Percentiles rank a stretch among this genome's conserved stretches.
phyloP scores from a whole-genome alignment of 2,113 vertebrate species.

The Corynorhinus townsendii region DNA sequence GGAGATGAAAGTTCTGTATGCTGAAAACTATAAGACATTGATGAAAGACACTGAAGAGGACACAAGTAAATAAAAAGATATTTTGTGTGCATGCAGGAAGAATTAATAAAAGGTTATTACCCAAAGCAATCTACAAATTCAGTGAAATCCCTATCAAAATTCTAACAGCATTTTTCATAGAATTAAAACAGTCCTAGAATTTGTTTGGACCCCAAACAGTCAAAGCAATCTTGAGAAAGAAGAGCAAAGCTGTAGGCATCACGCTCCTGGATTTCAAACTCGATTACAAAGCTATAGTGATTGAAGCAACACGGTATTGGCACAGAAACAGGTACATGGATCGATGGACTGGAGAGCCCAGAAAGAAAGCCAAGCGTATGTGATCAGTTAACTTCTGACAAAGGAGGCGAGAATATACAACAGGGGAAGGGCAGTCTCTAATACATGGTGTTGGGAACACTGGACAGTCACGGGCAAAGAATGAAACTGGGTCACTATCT shows the following conservation, averaged over 20 bases:
- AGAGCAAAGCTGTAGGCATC: not conserved
- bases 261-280: not conserved
- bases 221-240: not conserved
- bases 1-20: not conserved
- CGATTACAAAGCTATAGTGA: not conserved
- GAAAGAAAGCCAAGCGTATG: not conserved
- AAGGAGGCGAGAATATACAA: not conserved
- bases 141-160: not conserved
- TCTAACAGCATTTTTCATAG: not conserved
- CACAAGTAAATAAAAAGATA: not conserved
- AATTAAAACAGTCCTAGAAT: not conserved
- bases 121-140: not conserved
- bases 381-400: no score
- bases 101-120: not conserved
- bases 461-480: not conserved
- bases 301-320: not conserved
- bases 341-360: not conserved
- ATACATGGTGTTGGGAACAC: not conserved
- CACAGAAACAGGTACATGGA: not conserved
- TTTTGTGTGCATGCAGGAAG: not conserved
- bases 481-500: not conserved
- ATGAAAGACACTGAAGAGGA: not conserved
- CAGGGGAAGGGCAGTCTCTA: not conserved
- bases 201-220: not conserved
- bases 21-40: not conserved